Base-by-base conservation (phyloP, 2,113 vertebrate genomes). In the Xenopus tropicalis region DNA sequence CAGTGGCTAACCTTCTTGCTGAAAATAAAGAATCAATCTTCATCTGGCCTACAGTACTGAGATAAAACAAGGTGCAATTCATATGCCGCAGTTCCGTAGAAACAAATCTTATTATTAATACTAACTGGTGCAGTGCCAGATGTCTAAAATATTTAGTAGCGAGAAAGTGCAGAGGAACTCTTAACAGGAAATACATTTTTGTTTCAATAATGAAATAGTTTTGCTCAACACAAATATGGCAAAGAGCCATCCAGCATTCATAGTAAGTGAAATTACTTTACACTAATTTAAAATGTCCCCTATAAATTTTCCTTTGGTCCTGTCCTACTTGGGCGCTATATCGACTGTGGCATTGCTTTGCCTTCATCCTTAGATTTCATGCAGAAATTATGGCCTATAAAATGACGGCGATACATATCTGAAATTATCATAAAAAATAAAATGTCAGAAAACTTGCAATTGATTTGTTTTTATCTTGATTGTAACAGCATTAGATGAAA, bases 361-460 rank as follows among this genome's bases (percentile, higher is more conserved):
- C 65, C 46, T 62, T 76, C 66, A 69, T 69, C 59, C 66, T 76
- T 54, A 69, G 46, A 57, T 69, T 56, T 63, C 73, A 42, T 69
- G 46, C 62, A 76, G 66, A 46, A 76, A 63, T 69, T 69, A 76
- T 69, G 69, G 59, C 73, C 25, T 21, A 43, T 76, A 69, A 69
- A 69, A 57, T 63, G 58, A 69, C 66, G 62, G 56, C 73, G 62
- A 76, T 62, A 69, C 69, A 48, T 44, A 64, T 68, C n/a, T 44
- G 46, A 66, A 20, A 76, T 76, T 63, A 69, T 76, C 73, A 76
- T 76, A 69, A 69, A 76, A 74, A 69, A 69, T 76, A 69, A 69
- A 76, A 69, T 76, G 73, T 76, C 73, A 76, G 58, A 69, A 69
- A 69, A 69, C 58, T 20, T 76, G 44, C 73, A 76, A n/a, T 46